A percentile compares a stretch with the other conserved stretches of the same genome.
Evolutionary conservation across 2,113 vertebrate species (phyloP).

Genomic region (Prionailurus viverrinus): DNA sequence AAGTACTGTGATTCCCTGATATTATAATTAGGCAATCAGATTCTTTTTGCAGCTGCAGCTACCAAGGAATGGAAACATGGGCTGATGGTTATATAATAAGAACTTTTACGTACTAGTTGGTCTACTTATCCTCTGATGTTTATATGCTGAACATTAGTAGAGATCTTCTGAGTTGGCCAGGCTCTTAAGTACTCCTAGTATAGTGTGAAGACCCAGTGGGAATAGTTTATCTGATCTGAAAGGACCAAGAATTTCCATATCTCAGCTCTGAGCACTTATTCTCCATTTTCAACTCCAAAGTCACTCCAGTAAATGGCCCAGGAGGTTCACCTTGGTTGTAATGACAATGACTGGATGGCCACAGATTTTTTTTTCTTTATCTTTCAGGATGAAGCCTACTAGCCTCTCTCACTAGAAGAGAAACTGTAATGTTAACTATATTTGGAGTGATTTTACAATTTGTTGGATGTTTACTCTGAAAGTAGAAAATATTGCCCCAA

Average conservation of each 20-base stretch:
- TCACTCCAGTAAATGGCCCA: not conserved
- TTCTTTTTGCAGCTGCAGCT: not conserved
- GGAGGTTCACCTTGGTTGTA: not conserved
- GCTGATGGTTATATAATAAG: not conserved
- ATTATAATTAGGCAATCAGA: not conserved
- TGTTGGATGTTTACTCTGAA: not conserved
- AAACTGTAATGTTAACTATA: not conserved
- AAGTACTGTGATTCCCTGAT: not conserved
- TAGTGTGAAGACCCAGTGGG: not conserved
- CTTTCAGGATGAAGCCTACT: not conserved
- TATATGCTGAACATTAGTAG: not conserved
- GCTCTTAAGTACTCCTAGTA: not conserved
- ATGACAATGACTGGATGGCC: not conserved
- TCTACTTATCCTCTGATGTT: not conserved
- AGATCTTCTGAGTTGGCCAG: not conserved
- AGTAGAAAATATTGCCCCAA: not conserved
- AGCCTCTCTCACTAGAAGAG: not conserved
- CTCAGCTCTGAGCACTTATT: not conserved
- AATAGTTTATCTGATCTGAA: not conserved
- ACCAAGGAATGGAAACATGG: not conserved
- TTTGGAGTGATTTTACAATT: not conserved
- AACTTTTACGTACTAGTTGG: not conserved
- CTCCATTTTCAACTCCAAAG: not conserved
- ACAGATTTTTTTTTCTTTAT: not conserved
- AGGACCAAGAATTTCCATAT: not conserved